A percentile compares a stretch with the other conserved stretches of the same genome.
phyloP scores from a whole-genome alignment of 2,888 invertebrate genomes.

The Apoda limacodes region DNA sequence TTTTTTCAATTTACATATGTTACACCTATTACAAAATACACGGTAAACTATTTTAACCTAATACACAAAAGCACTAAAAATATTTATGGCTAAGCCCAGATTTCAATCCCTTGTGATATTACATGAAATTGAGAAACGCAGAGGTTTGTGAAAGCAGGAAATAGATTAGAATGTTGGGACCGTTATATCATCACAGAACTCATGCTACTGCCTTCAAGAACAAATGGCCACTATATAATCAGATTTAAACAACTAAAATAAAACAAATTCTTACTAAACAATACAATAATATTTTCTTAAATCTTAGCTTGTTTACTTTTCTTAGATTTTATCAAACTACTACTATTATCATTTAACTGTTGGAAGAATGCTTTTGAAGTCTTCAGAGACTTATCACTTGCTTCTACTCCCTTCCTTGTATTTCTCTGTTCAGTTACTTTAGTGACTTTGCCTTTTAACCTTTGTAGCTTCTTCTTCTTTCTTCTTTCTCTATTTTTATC shows the following conservation, averaged over 20 bases:
- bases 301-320: slow-evolving; percentile 40
- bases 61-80: too few species aligned
- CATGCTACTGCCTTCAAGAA: neutral
- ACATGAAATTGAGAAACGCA: too few species aligned
- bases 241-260: slow-evolving; percentile 3
- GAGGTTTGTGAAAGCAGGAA: too few species aligned
- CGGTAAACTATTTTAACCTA: too few species aligned
- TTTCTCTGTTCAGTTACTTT: slow-evolving; percentile 57
- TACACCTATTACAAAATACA: too few species aligned
- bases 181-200: too few species aligned
- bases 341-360: slow-evolving; percentile 81
- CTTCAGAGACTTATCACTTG: slow-evolving; percentile 72
- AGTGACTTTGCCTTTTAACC: slow-evolving; percentile 50
- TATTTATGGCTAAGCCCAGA: too few species aligned
- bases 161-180: too few species aligned
- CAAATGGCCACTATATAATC: neutral
- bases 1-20: too few species aligned
- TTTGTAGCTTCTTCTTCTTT: slow-evolving; percentile 85
- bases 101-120: too few species aligned
- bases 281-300: slow-evolving; percentile 27
- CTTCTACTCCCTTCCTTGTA: slow-evolving; percentile 68
- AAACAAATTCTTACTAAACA: slow-evolving; percentile 7
- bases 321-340: slow-evolving; percentile 47
- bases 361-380: slow-evolving; percentile 86
- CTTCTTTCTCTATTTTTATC: slow-evolving; percentile 92